Conservation (phyloP, 2,888 invertebrate genomes). For the Cephus runcator region DNA sequence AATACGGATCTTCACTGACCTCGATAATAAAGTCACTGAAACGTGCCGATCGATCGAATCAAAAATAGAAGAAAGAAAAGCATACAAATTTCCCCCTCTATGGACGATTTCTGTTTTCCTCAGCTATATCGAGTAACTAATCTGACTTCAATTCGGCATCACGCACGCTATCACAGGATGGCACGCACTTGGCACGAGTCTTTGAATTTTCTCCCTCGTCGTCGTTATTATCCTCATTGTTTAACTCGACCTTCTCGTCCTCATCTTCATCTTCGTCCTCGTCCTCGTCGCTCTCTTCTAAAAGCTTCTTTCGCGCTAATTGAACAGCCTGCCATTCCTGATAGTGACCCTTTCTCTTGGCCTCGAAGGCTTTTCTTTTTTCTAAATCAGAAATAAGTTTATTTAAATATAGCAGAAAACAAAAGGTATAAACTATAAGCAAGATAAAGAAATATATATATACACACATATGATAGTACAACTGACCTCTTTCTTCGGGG, state of each 20-base stretch:
- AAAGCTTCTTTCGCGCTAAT: conserved; percentile 88
- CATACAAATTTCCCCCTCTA: conserved; percentile 26
- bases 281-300: conserved; percentile 89
- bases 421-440: conserved; percentile 8
- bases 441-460: not conserved
- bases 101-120: conserved; percentile 29
- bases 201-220: conserved; percentile 34
- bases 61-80: not conserved
- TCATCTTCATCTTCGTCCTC: conserved; percentile 62
- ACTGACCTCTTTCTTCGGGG: conserved; percentile 66
- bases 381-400: conserved; percentile 63
- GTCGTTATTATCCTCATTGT: conserved; percentile 53
- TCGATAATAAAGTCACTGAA: not conserved
- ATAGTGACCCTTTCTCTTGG: conserved; percentile 95
- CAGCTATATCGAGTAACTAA: conserved; percentile 30
- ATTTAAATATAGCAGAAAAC: conserved; percentile 1
- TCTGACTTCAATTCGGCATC: conserved; percentile 42
- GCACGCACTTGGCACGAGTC: conserved; percentile 58
- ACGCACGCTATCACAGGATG: conserved; percentile 55
- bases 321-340: conserved; percentile 97
- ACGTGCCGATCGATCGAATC: not conserved
- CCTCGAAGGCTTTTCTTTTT: conserved; percentile 85
- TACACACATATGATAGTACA: not conserved
- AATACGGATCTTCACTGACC: not conserved
- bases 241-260: conserved; percentile 75